Percentiles rank a stretch among this genome's conserved stretches.
These are phyloP conservation scores for Carcinoscorpius rotundicauda DNA, from an alignment of 1,140 invertebrate species.

Conservation along the genomic window DNA sequence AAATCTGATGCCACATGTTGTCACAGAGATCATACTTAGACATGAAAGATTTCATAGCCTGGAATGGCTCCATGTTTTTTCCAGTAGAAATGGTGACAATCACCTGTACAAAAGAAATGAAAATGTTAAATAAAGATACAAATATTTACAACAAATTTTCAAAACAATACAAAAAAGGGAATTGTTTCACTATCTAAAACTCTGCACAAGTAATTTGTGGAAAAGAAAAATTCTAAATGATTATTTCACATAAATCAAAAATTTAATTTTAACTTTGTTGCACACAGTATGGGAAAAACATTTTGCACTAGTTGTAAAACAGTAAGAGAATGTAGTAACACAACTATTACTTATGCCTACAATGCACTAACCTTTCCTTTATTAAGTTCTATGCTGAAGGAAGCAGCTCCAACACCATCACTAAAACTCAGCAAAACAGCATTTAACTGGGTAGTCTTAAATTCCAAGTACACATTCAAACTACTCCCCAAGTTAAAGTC, in stretches of 20 bases:
- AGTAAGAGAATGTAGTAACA: too few species aligned
- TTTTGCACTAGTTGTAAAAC: too few species aligned
- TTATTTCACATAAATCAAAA: too few species aligned
- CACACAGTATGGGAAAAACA: too few species aligned
- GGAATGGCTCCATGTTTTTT: slow-evolving; percentile 42
- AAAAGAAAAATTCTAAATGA: too few species aligned
- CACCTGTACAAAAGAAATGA: slow-evolving; percentile 36
- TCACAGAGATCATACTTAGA: slow-evolving; percentile 59
- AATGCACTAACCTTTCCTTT: slow-evolving; percentile 50
- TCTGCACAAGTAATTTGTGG: too few species aligned
- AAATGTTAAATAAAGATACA: background rate
- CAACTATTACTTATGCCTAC: too few species aligned
- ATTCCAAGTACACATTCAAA: slow-evolving; percentile 63
- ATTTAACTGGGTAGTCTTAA: slow-evolving; percentile 63
- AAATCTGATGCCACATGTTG: slow-evolving; percentile 72
- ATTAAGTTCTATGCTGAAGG: slow-evolving; percentile 58
- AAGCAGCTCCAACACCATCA: slow-evolving; percentile 46
- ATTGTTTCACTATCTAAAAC: too few species aligned
- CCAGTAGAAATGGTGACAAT: slow-evolving; percentile 54
- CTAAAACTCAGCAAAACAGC: slow-evolving; percentile 64
- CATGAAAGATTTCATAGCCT: slow-evolving; percentile 43
- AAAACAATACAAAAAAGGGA: slow-evolving; percentile 3
- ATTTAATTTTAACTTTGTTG: too few species aligned
- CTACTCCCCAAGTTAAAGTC: slow-evolving; percentile 52
- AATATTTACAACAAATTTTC: background rate